Base-by-base conservation (phyloP, 2,797 vertebrate species). In the Euphonia xanthogaster region DNA sequence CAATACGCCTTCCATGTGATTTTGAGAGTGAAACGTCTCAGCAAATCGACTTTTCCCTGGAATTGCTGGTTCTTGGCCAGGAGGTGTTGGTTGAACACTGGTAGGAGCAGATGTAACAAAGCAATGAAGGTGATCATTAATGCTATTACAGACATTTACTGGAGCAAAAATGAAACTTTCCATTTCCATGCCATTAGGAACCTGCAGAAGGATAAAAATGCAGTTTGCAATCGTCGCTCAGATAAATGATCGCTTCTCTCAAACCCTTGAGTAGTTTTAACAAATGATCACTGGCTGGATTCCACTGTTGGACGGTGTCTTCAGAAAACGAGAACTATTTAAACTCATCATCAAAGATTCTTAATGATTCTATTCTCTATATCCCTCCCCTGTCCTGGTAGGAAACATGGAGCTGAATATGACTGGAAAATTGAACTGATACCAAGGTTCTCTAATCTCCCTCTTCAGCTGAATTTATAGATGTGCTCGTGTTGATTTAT, bases 221-320 rank as follows among this genome's bases (percentile, higher is more conserved):
- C 53, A 60, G 86, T 92, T 96, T 93, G 70, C 90, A 93, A 19
- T 85, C 65, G 75, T 93, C 14, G 0, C 61, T 74, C 45, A 71
- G 91, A 92, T 89, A 95, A 96, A 84, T 80, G 94, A 91, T 89
- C 78, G 45, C 81, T 91, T 39, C 85, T 94, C 30, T 93, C 86
- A 95, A 94, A 86, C 14, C 23, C 82, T 94, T 84, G 89, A 89
- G 57, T 78, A 60, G 76, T 51, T 94, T 79, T 95, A 90, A 94
- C 62, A 94, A 93, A 96, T 53, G 74, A 42, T 88, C 93, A 47
- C 80, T 94, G 83, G 81, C 86, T 62, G 39, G 9, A 33, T 89
- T 89, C 91, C 70, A 57, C 37, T 62, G n/a, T 55, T 93, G 90
- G 86, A 93, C 24, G 2, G 1, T 79, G 70, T 63, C 71, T 93